Evolutionary conservation across 2,797 vertebrate genomes (phyloP), one percentile per base, ranked within the genome.

Genomic region (Gallirallus australis): DNA sequence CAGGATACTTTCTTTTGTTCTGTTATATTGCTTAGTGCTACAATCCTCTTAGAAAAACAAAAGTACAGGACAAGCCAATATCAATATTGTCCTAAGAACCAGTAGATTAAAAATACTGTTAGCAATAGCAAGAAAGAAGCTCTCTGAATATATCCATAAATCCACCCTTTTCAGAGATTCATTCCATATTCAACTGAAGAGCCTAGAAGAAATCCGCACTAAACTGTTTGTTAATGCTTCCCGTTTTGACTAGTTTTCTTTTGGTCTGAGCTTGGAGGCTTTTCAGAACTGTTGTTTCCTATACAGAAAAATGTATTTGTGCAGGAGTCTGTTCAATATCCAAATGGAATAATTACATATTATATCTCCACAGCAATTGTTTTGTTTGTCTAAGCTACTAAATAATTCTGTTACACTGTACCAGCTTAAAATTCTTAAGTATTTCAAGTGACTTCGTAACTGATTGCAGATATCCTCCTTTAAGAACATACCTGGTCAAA

Each of bases 381-480:
- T 80, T 53, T 73, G 10, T 64, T 78, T 72, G 56, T 70, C 63
- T 88, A 27, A 88, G 59, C n/a, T 86, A 56, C 53, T 84, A 82
- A 94, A 50, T 64, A 78, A 57, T 85, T 63, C 48, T 80, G 40
- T 90, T 89, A 89, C 9, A 80, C 35, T 64, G 16, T 63, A 86
- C 37, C 61, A 18, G 40, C 45, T 83, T 89, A 82, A 90, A 92
- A 94, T 79, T 86, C 5, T 2, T 60, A 86, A 86, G 50, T 89
- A 95, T 80, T 94, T 95, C 69, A 86, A 94, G 88, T 84, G 60
- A 77, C 30, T 82, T 92, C 86, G 84, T 60, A 83, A 79, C 45
- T 50, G 48, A 86, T 93, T 91, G 91, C 23, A 84, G 56, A 86
- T 73, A 82, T 6, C n/a, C 15, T 42, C 60, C 72, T 78, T 73